Base-by-base conservation (phyloP, 2,113 vertebrate genomes). In the Cynoglossus semilaevis region DNA sequence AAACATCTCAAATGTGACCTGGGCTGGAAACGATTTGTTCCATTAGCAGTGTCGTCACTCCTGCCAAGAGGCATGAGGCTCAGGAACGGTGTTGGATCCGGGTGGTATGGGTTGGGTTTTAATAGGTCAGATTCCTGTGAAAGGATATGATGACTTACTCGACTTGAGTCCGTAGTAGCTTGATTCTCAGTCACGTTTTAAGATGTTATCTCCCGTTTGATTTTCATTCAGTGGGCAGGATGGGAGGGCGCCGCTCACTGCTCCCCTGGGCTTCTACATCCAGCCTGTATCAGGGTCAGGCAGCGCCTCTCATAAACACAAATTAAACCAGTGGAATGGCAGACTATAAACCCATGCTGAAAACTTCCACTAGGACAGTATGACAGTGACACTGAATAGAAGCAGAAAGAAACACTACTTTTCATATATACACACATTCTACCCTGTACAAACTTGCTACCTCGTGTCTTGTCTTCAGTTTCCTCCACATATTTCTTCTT, bases 191-290 rank as follows among this genome's bases (percentile, higher is more conserved):
- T 70, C 70, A 50, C 63, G 67, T 85, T 86, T 83, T 71, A 81
- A 82, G 85, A 82, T 85, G 61, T 35, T 79, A 90, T 89, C 88
- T 88, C 50, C 52, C 46, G 67, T 81, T 88, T 70, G 81, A 83
- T 83, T 85, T 79, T 72, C 83, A 87, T 88, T 86, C 58, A 88
- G 73, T 15, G 2, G 69, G 81, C 88, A 91, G 88, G 88, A 90
- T 89, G 88, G 89, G 89, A 88, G 90, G 84, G 80, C 82, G 83
- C 81, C 35, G 64, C 77, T 69, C 54, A 44, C 64, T 52, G 55
- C 45, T 81, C 86, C 88, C 70, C 63, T 38, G 77, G 85, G 82
- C 68, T 54, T 37, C 65, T 51, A 77, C 76, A 70, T 79, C 74
- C 70, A 76, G 50, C 64, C 64, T 76, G 51, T 81, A 84, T 88